A percentile compares a stretch with the other conserved stretches of the same genome.
Evolutionary conservation across 2,797 vertebrate genomes (phyloP).

Genomic region (Erethizon dorsatum): DNA sequence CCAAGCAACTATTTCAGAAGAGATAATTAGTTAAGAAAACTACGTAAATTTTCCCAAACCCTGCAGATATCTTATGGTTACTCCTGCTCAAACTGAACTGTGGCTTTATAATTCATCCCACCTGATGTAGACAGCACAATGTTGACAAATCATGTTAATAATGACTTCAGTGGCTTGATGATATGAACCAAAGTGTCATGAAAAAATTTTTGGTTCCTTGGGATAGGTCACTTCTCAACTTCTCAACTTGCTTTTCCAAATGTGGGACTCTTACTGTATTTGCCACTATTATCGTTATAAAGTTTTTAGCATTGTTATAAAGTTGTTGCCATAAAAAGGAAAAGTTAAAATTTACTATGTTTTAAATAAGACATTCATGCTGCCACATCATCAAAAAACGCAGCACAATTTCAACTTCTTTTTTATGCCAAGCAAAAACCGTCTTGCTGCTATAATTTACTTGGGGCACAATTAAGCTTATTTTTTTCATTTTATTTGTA

Average conservation of each 20-base stretch:
- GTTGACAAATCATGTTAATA: neutral
- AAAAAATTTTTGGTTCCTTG: neutral
- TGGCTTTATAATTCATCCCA: neutral
- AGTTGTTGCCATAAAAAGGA: neutral
- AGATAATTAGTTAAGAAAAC: neutral
- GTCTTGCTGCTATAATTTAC: neutral
- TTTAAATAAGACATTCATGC: neutral
- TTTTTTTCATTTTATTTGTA: conserved; percentile 32
- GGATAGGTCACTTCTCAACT: neutral
- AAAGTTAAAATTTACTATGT: neutral
- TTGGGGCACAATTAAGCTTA: conserved; percentile 3
- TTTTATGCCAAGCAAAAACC: conserved; percentile 22
- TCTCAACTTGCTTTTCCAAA: conserved; percentile 2
- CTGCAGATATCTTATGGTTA: neutral
- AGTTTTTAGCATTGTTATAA: neutral
- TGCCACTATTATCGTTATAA: neutral
- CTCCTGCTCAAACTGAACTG: neutral
- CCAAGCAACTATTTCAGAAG: neutral
- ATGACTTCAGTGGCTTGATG: neutral
- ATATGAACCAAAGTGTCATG: neutral
- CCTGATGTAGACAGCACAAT: neutral
- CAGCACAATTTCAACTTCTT: neutral
- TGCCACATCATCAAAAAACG: neutral
- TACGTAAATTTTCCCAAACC: neutral
- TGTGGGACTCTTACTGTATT: neutral